phyloP scores from a whole-genome alignment of 2,797 vertebrate genomes.

The Parauchenoglanis ngamensis region DNA sequence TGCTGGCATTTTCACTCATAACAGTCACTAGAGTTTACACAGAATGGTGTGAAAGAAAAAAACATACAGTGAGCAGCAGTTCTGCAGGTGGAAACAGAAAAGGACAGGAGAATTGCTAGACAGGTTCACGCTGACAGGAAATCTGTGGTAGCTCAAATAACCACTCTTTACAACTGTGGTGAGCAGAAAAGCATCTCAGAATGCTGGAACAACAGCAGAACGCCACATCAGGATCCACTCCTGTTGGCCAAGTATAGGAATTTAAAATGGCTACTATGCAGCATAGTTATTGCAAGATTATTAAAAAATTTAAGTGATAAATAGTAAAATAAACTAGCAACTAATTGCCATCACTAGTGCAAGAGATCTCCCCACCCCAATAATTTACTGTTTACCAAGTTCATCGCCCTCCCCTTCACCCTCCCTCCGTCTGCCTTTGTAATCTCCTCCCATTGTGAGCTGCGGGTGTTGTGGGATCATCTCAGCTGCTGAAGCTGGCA shows the following conservation, averaged over 20 bases:
- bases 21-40: neutral
- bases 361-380: neutral
- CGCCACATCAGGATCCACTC: neutral
- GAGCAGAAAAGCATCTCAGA: neutral
- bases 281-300: neutral
- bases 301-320: neutral
- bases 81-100: neutral
- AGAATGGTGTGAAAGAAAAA: neutral
- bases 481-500: constrained; percentile 39
- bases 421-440: constrained; percentile 25
- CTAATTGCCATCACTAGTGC: constrained; percentile 9
- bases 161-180: neutral
- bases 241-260: neutral
- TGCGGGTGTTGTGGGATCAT: constrained; percentile 42
- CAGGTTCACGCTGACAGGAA: neutral
- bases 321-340: neutral
- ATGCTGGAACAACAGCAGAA: neutral
- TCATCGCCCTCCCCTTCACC: constrained; percentile 23
- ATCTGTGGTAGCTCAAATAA: neutral
- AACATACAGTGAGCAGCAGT: neutral
- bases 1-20: neutral
- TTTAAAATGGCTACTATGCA: neutral
- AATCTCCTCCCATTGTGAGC: constrained; percentile 53
- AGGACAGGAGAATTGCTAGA: neutral
- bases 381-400: constrained; percentile 36